Evolutionary conservation across 2,797 vertebrate genomes (phyloP).

Genomic region (Tragopan temminckii): DNA sequence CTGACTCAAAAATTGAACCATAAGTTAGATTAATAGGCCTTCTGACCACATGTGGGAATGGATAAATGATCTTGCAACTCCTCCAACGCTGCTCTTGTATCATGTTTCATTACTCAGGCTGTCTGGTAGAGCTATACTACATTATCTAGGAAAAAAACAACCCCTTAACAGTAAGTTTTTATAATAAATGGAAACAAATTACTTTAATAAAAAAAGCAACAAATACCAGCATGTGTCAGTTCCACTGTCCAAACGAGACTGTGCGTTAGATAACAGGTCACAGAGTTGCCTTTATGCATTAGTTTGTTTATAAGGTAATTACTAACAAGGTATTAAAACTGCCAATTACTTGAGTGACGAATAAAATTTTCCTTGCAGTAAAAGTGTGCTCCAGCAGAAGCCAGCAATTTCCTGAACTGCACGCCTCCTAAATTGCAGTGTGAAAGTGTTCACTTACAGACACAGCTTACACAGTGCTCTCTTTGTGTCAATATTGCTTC

Average conservation of each 20-base stretch:
- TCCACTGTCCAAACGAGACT: slow-evolving; percentile 60
- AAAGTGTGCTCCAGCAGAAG: slow-evolving; percentile 91
- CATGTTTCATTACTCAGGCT: slow-evolving; percentile 59
- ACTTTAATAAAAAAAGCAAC: slow-evolving; percentile 58
- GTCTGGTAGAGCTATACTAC: slow-evolving; percentile 11
- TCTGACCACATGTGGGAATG: slow-evolving; percentile 50
- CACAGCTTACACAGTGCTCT: slow-evolving; percentile 86
- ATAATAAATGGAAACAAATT: slow-evolving; percentile 73
- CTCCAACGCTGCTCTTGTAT: background rate
- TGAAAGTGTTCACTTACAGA: slow-evolving; percentile 89
- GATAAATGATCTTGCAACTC: slow-evolving; percentile 40
- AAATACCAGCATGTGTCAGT: slow-evolving; percentile 38
- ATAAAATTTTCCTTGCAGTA: slow-evolving; percentile 93
- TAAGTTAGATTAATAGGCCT: slow-evolving; percentile 59
- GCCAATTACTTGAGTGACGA: slow-evolving; percentile 94
- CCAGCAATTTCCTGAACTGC: slow-evolving; percentile 96
- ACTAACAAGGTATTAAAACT: slow-evolving; percentile 96
- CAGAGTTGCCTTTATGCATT: slow-evolving; percentile 83
- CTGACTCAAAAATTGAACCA: slow-evolving; percentile 27
- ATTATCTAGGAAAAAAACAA: too few relatives aligned
- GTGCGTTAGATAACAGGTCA: slow-evolving; percentile 78
- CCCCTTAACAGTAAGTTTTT: slow-evolving; percentile 37
- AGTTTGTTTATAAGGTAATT: slow-evolving; percentile 97
- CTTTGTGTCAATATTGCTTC: slow-evolving; percentile 87
- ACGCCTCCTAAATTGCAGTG: slow-evolving; percentile 95